Base-by-base conservation (phyloP, 2,888 invertebrate genomes). In the Campoletis raptor region DNA sequence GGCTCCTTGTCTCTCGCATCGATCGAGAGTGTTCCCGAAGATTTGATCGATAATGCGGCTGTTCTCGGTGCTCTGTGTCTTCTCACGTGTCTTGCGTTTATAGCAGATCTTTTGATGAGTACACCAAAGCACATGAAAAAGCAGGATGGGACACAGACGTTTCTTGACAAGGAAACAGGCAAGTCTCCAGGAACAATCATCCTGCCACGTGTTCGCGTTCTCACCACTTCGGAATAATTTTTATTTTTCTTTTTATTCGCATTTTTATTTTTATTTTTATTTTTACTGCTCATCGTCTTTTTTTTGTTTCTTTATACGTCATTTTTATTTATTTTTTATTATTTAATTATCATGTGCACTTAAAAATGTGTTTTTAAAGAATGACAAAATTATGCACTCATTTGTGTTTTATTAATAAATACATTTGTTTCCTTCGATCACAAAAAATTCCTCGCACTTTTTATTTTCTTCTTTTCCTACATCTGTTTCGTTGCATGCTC, bases 1-100 rank as follows among this genome's bases (percentile, higher is more conserved):
- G 97, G 97, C 91, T 96, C 96, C 89, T 94, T 97, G 90, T 96
- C 96, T 86, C 95, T 97, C 85, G 96, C 97, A 4, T 96, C 97
- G 5, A 94, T 97, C 90, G 97, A 97, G 91, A 96, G 96, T 21
- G 96, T 97, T 4, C 97, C 97, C 0, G 94, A 95, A 15, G 95
- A 96, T 83, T 94, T 97, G 89, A 94, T 97, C 40, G 97, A 96
- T 90, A 97, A 97, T 93, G 97, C 97, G 0, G 96, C 97, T 0
- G 96, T 97, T 18, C 95, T 97, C 24, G 97, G 97, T 4, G 95
- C 96, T 1, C 94, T 97, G 18, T 96, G 97, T 2, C 94, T 97
- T 36, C 90, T 96, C 2, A 97, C 96, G 1, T 97, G 96, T 0
- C 95, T 96, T 0, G 94, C 97, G 1, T 97, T 97, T 94, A 95